phyloP scores from a whole-genome alignment of 2,888 invertebrate species.

The Aporophyla nigra region DNA sequence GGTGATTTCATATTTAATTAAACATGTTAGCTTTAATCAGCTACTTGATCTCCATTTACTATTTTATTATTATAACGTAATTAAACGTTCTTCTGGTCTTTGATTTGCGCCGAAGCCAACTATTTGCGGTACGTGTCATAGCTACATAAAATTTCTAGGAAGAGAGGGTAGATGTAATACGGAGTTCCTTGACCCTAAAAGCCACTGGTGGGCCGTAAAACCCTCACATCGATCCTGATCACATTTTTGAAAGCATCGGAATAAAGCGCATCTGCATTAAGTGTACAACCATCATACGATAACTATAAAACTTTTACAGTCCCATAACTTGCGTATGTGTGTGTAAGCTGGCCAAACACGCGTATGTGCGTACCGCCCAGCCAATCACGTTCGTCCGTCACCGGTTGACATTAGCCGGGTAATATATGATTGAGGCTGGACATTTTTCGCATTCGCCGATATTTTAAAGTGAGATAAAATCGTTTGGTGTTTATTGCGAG shows the following conservation, averaged over 20 bases:
- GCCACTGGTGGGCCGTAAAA: slow-evolving; percentile 54
- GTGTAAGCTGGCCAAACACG: slow-evolving; percentile 49
- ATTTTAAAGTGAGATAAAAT: slow-evolving; percentile 85
- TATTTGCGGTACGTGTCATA: slow-evolving; percentile 31
- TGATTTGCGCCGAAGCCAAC: slow-evolving; percentile 35
- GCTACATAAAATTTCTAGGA: slow-evolving; percentile 38
- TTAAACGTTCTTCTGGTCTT: slow-evolving; percentile 39
- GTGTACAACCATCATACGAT: slow-evolving; percentile 67
- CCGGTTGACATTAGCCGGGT: slow-evolving; percentile 80
- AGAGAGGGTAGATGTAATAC: slow-evolving; percentile 4
- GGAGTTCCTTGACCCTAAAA: slow-evolving; percentile 52
- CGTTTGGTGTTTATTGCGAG: slow-evolving; percentile 79
- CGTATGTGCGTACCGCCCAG: slow-evolving; percentile 63
- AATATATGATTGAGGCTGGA: slow-evolving; percentile 87
- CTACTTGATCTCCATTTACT: slow-evolving; percentile 20
- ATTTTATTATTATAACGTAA: slow-evolving; percentile 41
- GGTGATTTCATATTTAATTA: slow-evolving; percentile 32
- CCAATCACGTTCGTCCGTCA: slow-evolving; percentile 81
- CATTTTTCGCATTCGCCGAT: slow-evolving; percentile 81
- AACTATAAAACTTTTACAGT: slow-evolving; percentile 83
- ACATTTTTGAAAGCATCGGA: slow-evolving; percentile 64
- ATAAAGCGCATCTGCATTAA: slow-evolving; percentile 66
- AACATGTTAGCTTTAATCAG: slow-evolving; percentile 26
- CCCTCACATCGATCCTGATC: slow-evolving; percentile 61
- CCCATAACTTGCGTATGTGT: slow-evolving; percentile 77